Percentiles rank a stretch among this genome's conserved stretches.
Evolutionary conservation across 2,797 vertebrate species (phyloP).

Genomic region (Acipenser transmontanus): DNA sequence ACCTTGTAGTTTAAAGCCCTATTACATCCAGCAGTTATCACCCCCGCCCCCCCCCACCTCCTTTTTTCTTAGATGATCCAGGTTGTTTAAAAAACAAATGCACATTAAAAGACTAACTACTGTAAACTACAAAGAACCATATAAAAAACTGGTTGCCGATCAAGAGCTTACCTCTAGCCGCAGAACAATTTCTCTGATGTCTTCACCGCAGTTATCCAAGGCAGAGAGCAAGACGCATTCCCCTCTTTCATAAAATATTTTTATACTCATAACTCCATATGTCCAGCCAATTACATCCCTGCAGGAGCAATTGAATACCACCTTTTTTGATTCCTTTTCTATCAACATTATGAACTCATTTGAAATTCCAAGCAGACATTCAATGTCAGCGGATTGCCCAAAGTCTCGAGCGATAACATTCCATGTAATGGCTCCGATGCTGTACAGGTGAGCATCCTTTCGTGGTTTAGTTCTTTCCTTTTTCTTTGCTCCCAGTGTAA

Average conservation of each 20-base stretch:
- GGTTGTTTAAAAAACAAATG: too few species aligned
- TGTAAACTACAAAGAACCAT: too few species aligned
- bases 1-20: too few species aligned
- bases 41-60: too few species aligned
- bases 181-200: conserved; percentile 86
- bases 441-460: conserved; percentile 82
- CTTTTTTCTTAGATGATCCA: too few species aligned
- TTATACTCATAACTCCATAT: conserved; percentile 84
- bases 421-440: conserved; percentile 87
- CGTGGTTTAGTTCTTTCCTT: conserved; percentile 87
- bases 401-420: conserved; percentile 84
- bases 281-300: conserved; percentile 97
- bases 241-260: conserved; percentile 92
- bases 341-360: conserved; percentile 93
- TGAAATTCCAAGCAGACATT: conserved; percentile 88
- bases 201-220: conserved; percentile 77
- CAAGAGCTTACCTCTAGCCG: conserved; percentile 76
- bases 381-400: conserved; percentile 77
- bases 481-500: conserved; percentile 89
- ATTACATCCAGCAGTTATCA: too few species aligned
- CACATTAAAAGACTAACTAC: too few species aligned
- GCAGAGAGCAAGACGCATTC: conserved; percentile 88
- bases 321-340: conserved; percentile 88
- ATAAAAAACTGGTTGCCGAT: too few species aligned
- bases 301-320: conserved; percentile 96